These are phyloP conservation scores for Dinomys branickii DNA, from an alignment of 2,113 vertebrate species.

Conservation along the genomic window DNA sequence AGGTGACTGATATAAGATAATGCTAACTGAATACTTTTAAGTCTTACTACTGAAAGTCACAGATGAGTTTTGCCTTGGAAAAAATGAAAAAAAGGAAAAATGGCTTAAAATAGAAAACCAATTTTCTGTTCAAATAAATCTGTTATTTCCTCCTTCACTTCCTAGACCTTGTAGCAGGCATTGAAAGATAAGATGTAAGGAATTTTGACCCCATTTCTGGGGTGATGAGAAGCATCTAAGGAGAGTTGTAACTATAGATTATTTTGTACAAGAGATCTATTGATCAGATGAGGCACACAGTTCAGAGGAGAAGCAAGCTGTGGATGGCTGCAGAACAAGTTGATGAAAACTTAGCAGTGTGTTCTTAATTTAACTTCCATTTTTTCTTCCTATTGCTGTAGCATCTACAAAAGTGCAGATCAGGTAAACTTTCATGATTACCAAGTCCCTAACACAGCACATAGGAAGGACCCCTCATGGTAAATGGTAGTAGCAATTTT, in stretches of 20 bases:
- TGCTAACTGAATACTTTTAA: not conserved
- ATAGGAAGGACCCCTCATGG: not conserved
- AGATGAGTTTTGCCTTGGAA: not conserved
- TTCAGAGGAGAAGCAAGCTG: not conserved
- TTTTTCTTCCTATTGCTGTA: not conserved
- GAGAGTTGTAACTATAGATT: too few species aligned
- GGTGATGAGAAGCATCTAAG: too few species aligned
- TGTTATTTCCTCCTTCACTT: not conserved
- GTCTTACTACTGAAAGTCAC: not conserved
- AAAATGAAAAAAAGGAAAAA: conserved; percentile 15
- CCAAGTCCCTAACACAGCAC: not conserved
- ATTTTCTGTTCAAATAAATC: not conserved
- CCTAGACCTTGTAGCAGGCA: not conserved
- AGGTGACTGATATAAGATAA: not conserved
- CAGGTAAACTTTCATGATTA: not conserved
- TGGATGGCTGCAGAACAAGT: not conserved
- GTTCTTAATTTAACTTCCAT: not conserved
- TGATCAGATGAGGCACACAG: not conserved
- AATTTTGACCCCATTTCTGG: too few species aligned
- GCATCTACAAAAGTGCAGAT: not conserved
- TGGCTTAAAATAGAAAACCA: not conserved
- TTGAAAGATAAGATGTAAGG: not conserved
- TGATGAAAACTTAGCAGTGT: not conserved
- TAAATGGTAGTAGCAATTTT: not conserved
- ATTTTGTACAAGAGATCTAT: not conserved